Conservation (phyloP, 1,140 invertebrate species). For the Magallana angulata region DNA sequence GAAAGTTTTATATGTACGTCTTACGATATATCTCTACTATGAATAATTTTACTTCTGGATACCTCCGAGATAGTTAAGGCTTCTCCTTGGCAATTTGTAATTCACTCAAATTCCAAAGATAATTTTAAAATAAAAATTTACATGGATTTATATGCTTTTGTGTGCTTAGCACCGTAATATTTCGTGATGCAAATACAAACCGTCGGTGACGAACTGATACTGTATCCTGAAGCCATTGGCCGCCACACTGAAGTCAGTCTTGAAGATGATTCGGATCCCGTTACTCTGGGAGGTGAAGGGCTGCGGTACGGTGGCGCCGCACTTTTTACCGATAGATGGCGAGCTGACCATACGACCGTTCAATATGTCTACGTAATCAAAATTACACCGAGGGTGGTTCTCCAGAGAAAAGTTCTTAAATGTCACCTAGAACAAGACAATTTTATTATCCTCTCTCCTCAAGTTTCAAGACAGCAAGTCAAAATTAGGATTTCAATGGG, state of each 20-base stretch:
- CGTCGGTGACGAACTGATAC: conserved; percentile 74
- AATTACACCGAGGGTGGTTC: conserved; percentile 95
- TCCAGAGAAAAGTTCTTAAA: conserved; percentile 97
- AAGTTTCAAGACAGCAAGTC: no score
- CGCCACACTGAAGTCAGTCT: conserved; percentile 92
- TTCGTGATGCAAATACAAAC: conserved; percentile 52
- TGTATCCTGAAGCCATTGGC: conserved; percentile 77
- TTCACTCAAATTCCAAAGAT: no score
- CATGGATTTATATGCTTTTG: no score
- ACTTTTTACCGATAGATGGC: conserved; percentile 85
- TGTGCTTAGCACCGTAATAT: not conserved
- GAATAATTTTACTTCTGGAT: no score
- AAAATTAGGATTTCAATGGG: no score
- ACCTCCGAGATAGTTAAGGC: no score
- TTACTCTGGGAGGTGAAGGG: conserved; percentile 94
- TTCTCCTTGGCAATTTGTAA: no score
- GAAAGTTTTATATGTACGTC: no score
- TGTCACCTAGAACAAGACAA: conserved; percentile 82
- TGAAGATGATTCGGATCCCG: conserved; percentile 90
- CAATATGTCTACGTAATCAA: conserved; percentile 93
- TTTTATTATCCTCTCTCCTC: no score
- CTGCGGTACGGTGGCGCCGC: conserved; percentile 87
- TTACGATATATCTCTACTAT: no score
- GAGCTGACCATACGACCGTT: conserved; percentile 86
- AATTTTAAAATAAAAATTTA: no score